Base-by-base conservation (phyloP, 37 sponge, comb jelly and placozoan species). In the Crambe crambe region DNA sequence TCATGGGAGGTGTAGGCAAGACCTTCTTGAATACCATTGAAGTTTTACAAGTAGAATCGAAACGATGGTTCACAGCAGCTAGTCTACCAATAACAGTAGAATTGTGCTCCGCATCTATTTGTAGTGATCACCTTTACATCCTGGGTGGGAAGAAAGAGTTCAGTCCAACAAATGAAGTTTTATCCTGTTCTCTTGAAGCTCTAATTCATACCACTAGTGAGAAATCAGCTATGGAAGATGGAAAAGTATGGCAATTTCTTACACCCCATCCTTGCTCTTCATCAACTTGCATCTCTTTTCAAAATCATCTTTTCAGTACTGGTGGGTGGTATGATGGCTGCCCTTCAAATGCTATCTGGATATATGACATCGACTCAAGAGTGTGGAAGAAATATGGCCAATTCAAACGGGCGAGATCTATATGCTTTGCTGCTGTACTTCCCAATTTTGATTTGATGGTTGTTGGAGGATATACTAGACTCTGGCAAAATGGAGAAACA, bases 111-210 rank as follows among this genome's bases (percentile, higher is more conserved):
- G 80, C 80, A 9, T 54, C 80, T 4, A 32, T 79, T 0, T 79
- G 80, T 79, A 69, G 70, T 20, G 69, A 68, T 25, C 20, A 57
- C 2, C 31, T 79, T 2, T 79, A 68, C 69, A 6, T 79, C 22
- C 23, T 47, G 23, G 80, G 80, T 42, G 78, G 78, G 26, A 54
- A 21, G 37, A 18, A 40, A 0, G 37, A 44, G 8, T 21, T 38
- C 23, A 58, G 21, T 15, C 37, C 27, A 6, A 40, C 43, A 1
- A 18, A 65, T 10, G 0, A 64, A n/a, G 44, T 42, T 2, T 27
- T 60, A 3, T 39, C 66, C 9, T 34, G 40, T 63, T 40, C 42
- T 25, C 15, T 77, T 18, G 66, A 32, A 31, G 27, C 66, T 65
- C 66, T 65, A 30, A 2, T 31, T 1, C 31, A 31, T 2, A 31